phyloP scores from a whole-genome alignment of 2,113 vertebrate species.

The Chionomys nivalis region DNA sequence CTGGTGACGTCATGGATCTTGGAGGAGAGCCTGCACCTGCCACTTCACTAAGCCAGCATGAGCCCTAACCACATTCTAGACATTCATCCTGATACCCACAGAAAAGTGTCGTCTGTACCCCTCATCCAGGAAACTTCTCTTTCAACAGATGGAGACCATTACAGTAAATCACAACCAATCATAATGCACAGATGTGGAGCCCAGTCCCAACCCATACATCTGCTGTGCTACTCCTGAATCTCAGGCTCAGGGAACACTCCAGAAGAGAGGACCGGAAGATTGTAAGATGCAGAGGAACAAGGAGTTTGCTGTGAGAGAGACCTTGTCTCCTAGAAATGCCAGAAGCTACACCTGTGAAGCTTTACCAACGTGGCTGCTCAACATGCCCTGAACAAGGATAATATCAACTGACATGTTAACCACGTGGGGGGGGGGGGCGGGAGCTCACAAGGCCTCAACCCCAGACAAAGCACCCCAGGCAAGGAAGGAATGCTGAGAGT shows the following conservation, averaged over 20 bases:
- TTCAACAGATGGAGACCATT: not conserved
- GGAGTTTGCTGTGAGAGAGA: not conserved
- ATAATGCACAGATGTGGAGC: not conserved
- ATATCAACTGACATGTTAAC: not conserved
- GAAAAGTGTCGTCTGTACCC: not conserved
- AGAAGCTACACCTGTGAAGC: not conserved
- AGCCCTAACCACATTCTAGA: not conserved
- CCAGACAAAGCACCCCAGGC: not conserved
- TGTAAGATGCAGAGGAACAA: not conserved
- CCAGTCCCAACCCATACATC: not conserved
- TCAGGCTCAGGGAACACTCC: not conserved
- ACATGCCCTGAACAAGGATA: not conserved
- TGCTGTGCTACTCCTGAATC: not conserved
- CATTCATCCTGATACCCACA: not conserved
- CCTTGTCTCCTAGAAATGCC: not conserved
- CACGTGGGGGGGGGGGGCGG: too few relatives aligned
- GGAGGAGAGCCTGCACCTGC: not conserved
- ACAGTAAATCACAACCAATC: not conserved
- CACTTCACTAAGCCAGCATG: not conserved
- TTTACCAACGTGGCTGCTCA: not conserved
- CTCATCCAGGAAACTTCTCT: not conserved
- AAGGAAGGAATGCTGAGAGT: not conserved
- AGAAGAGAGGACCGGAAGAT: not conserved
- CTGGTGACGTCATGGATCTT: not conserved
- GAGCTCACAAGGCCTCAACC: not conserved